phyloP scores from a whole-genome alignment of 1,140 invertebrate genomes.

The Drosophila subobscura region DNA sequence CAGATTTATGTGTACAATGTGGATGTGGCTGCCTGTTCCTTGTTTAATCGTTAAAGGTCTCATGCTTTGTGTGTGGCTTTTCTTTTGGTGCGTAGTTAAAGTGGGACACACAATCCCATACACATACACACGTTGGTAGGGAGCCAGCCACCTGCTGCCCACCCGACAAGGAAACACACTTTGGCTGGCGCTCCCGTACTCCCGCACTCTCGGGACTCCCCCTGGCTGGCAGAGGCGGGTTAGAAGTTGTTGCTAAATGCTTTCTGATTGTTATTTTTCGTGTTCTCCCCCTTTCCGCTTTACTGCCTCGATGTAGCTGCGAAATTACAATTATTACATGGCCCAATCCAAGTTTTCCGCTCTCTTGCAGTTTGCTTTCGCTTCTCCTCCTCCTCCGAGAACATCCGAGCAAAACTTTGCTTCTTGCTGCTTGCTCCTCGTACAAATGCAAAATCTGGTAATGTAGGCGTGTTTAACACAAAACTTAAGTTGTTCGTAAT shows the following conservation, averaged over 20 bases:
- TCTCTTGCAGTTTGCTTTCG: slow-evolving; percentile 53
- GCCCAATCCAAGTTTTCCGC: slow-evolving; percentile 37
- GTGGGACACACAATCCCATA: slow-evolving; percentile 35
- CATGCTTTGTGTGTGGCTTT: slow-evolving; percentile 43
- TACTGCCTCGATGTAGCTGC: slow-evolving; percentile 51
- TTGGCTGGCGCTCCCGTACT: slow-evolving; percentile 24
- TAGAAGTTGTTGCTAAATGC: slow-evolving; percentile 78
- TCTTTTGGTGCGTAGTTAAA: slow-evolving; percentile 27
- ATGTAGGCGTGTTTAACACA: slow-evolving; percentile 78
- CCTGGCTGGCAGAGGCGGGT: slow-evolving; percentile 16
- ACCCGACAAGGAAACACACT: slow-evolving; percentile 36
- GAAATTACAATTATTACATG: slow-evolving; percentile 83
- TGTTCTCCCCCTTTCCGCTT: slow-evolving; percentile 46
- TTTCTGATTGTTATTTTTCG: slow-evolving; percentile 83
- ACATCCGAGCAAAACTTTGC: slow-evolving; percentile 48
- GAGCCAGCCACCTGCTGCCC: slow-evolving; percentile 55
- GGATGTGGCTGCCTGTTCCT: slow-evolving; percentile 54
- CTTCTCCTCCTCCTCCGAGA: neutral
- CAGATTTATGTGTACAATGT: slow-evolving; percentile 56
- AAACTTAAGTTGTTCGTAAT: slow-evolving; percentile 78
- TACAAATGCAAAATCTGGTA: slow-evolving; percentile 71
- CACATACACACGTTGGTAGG: slow-evolving; percentile 21
- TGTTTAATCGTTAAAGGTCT: slow-evolving; percentile 77
- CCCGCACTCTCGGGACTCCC: slow-evolving; percentile 3
- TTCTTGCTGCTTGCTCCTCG: slow-evolving; percentile 24